Conservation (phyloP, 2,888 invertebrate species). For the Dusona sp. region DNA sequence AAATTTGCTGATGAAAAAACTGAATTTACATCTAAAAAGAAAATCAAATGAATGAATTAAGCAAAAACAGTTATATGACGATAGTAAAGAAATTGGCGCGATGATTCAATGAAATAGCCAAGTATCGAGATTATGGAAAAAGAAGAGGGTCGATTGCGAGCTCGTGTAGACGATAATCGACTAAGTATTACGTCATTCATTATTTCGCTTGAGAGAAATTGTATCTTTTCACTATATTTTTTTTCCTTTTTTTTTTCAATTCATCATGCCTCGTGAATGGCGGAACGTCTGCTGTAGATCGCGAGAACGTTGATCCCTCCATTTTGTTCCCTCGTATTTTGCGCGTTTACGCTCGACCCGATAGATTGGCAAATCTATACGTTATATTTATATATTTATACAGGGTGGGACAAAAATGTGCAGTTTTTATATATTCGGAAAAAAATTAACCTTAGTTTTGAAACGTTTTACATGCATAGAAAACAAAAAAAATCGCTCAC, state of each 20-base stretch:
- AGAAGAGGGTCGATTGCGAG: conserved; percentile 32
- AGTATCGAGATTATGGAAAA: background rate
- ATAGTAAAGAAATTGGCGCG: background rate
- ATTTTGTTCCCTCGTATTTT: conserved; percentile 15
- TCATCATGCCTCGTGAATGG: conserved; percentile 32
- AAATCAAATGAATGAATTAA: background rate
- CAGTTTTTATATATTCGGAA: background rate
- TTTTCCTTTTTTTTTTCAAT: conserved; percentile 13
- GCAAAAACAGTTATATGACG: background rate
- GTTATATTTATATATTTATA: conserved; percentile 1
- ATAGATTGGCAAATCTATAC: conserved; percentile 9
- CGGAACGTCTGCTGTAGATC: conserved; percentile 41
- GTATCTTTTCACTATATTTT: background rate
- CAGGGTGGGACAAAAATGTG: background rate
- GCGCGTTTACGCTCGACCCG: background rate
- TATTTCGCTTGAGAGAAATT: conserved; percentile 51
- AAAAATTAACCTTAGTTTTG: background rate
- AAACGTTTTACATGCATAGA: background rate
- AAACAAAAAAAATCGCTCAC: conserved; percentile 85
- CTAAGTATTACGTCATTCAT: conserved; percentile 62
- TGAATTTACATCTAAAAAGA: background rate
- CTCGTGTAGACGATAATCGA: conserved; percentile 55
- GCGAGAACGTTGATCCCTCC: conserved; percentile 31
- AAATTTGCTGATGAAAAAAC: too few relatives aligned
- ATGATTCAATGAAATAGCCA: conserved; percentile 4